phyloP scores from a whole-genome alignment of 2,113 vertebrate species.

The Aptenodytes forsteri region DNA sequence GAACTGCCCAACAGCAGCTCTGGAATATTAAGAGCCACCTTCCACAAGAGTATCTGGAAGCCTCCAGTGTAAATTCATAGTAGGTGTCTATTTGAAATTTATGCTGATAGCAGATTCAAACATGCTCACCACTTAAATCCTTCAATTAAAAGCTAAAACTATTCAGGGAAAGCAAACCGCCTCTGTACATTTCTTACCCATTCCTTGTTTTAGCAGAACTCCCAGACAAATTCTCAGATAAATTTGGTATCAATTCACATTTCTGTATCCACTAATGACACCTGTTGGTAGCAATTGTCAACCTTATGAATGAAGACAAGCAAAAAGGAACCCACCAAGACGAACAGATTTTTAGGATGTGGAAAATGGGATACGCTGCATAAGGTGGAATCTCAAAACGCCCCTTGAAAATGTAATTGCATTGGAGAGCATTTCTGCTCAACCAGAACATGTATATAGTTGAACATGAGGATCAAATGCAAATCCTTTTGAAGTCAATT shows the following conservation, averaged over 20 bases:
- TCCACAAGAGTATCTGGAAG: not conserved
- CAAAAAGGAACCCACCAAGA: not conserved
- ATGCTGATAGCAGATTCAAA: not conserved
- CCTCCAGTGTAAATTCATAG: not conserved
- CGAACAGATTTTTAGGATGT: not conserved
- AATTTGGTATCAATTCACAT: not conserved
- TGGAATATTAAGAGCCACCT: not conserved
- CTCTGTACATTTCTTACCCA: not conserved
- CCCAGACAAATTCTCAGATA: not conserved
- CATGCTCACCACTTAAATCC: not conserved
- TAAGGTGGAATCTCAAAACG: not conserved
- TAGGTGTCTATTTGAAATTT: not conserved
- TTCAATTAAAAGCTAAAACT: conserved; percentile 2
- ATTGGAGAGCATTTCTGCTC: too few species aligned
- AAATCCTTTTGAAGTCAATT: too few species aligned
- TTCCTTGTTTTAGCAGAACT: not conserved
- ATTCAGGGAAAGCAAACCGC: not conserved
- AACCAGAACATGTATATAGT: too few species aligned
- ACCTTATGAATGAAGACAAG: not conserved
- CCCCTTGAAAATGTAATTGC: too few species aligned
- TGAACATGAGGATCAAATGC: too few species aligned
- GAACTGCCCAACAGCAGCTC: not conserved
- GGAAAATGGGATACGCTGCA: not conserved
- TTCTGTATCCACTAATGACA: not conserved
- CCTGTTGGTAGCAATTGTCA: not conserved